A percentile compares a stretch with the other conserved stretches of the same genome.
Evolutionary conservation across 2,113 vertebrate genomes (phyloP).

Genomic region (Herpailurus yagouaroundi): DNA sequence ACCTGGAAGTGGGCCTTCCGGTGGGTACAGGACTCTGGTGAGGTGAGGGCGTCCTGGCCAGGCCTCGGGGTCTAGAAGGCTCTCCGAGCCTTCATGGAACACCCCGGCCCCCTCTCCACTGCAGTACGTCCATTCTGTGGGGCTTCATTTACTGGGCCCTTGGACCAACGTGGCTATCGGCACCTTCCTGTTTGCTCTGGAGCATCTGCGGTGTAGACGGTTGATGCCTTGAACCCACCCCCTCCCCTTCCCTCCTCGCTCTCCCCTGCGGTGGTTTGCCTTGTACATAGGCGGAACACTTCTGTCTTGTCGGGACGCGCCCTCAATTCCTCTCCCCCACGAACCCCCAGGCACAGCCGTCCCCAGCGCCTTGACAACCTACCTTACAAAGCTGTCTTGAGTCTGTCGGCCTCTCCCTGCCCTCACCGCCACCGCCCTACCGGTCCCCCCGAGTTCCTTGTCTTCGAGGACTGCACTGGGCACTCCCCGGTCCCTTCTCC

Average conservation of each 20-base stretch:
- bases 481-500: rapidly evolving
- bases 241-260: too few relatives aligned
- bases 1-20: background rate
- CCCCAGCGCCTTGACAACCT: background rate
- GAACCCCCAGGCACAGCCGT: background rate
- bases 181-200: rapidly evolving
- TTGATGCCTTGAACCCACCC: rapidly evolving
- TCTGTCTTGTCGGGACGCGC: background rate
- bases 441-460: background rate
- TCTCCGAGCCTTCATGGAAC: rapidly evolving
- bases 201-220: background rate
- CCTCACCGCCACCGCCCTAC: rapidly evolving
- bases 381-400: background rate
- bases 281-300: background rate
- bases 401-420: background rate
- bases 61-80: background rate
- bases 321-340: background rate
- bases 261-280: background rate
- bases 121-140: rapidly evolving
- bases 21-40: background rate
- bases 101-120: rapidly evolving
- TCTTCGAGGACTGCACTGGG: rapidly evolving
- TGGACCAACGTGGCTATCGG: rapidly evolving
- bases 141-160: background rate
- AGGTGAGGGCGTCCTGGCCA: rapidly evolving